A percentile compares a stretch with the other conserved stretches of the same genome.
phyloP scores from a whole-genome alignment of 2,888 invertebrate species.

The Caenorhabditis panamensis region DNA sequence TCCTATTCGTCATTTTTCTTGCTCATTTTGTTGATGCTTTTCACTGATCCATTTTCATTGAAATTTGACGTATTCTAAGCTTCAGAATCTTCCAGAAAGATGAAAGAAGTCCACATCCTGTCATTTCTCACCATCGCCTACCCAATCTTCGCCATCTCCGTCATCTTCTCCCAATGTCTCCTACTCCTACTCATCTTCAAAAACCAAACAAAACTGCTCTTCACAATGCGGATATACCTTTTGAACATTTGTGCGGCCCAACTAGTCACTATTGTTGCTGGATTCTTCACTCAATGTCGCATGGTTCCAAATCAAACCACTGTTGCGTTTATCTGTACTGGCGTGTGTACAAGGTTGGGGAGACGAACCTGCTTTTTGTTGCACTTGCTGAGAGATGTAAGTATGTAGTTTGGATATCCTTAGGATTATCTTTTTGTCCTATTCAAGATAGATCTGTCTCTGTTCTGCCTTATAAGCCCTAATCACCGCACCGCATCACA shows the following conservation, averaged over 20 bases:
- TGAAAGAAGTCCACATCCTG: constrained; percentile 44
- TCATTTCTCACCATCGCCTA: constrained; percentile 29
- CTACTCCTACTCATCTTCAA: constrained; percentile 52
- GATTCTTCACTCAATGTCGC: constrained; percentile 50
- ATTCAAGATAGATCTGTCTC: too few species aligned
- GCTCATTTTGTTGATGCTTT: constrained; percentile 5
- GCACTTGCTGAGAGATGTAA: constrained; percentile 55
- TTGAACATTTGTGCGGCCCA: constrained; percentile 55
- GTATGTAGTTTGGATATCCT: constrained; percentile 20
- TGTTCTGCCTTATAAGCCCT: too few species aligned
- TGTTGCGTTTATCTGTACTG: constrained; percentile 52
- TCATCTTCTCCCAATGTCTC: constrained; percentile 31
- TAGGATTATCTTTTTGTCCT: too few species aligned
- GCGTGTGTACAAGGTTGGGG: constrained; percentile 32
- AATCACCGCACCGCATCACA: too few species aligned
- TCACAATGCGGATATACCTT: constrained; percentile 46
- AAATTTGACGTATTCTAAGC: too few species aligned
- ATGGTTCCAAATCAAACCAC: constrained; percentile 54
- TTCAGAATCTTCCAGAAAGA: not conserved
- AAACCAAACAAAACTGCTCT: constrained; percentile 46
- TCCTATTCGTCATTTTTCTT: constrained; percentile 33
- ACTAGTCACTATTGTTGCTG: constrained; percentile 40
- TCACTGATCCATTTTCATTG: not conserved
- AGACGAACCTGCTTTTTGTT: constrained; percentile 36
- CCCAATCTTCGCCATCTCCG: constrained; percentile 45